Conservation (phyloP, 2,797 vertebrate genomes). For the Acridotheres tristis region DNA sequence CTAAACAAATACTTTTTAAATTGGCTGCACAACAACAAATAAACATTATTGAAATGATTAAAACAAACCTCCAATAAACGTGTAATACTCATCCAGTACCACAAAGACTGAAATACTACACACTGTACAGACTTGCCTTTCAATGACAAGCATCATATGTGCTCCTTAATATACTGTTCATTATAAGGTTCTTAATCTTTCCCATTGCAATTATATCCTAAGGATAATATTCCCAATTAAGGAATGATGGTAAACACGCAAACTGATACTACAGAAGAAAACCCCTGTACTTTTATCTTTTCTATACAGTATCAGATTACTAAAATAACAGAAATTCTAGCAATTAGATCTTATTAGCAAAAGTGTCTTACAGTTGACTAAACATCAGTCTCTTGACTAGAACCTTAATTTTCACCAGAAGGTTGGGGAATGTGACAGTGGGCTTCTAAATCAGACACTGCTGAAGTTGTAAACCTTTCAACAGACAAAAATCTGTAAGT, state of each 20-base stretch:
- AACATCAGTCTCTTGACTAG: not conserved
- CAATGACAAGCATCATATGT: rapidly evolving
- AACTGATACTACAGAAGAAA: not conserved
- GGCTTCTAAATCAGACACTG: not conserved
- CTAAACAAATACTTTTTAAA: not conserved
- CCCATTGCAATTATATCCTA: not conserved
- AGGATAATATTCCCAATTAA: not conserved
- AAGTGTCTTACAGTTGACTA: not conserved
- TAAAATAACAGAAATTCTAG: not conserved
- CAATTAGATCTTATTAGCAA: not conserved
- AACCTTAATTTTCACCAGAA: not conserved
- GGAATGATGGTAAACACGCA: not conserved
- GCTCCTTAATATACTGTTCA: rapidly evolving
- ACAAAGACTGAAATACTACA: not conserved
- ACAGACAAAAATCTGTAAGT: not conserved
- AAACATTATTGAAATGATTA: not conserved
- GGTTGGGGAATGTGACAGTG: not conserved
- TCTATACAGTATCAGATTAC: not conserved
- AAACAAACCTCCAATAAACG: not conserved
- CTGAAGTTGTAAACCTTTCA: not conserved
- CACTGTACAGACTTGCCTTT: not conserved
- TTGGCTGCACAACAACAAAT: not conserved
- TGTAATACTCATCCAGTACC: not conserved
- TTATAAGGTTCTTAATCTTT: not conserved
- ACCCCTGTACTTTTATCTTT: rapidly evolving